phyloP scores from a whole-genome alignment of 2,113 vertebrate species.

The Balaeniceps rex region DNA sequence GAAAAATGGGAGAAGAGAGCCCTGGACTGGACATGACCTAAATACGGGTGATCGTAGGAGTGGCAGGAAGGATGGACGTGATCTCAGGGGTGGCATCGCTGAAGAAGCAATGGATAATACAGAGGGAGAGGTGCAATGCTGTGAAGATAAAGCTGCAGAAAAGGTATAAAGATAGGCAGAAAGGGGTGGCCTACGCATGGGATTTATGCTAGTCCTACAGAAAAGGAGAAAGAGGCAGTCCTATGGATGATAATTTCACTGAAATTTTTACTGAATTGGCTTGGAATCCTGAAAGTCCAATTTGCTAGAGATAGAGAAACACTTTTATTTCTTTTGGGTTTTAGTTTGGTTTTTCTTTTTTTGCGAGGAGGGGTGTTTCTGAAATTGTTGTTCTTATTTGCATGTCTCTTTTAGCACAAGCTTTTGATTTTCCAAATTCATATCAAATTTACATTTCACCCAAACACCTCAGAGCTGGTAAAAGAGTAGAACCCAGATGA shows the following conservation, averaged over 20 bases:
- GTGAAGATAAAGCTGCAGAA: neutral
- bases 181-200: neutral
- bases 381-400: neutral
- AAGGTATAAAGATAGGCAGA: neutral
- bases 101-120: neutral
- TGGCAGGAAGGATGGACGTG: neutral
- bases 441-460: neutral
- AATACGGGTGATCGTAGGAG: rapidly evolving
- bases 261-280: neutral
- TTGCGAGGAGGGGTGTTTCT: rapidly evolving
- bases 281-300: neutral
- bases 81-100: neutral
- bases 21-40: neutral
- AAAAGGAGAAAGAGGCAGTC: neutral
- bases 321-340: neutral
- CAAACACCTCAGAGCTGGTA: neutral
- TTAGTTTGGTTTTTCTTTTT: neutral
- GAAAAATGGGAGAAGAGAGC: neutral
- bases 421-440: neutral
- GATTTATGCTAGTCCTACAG: neutral
- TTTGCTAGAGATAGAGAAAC: neutral
- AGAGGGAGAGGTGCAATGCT: neutral
- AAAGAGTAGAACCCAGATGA: neutral
- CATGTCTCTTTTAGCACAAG: neutral
- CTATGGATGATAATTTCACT: neutral